Evolutionary conservation across 1,140 invertebrate species (phyloP).

Genomic region (Monochamus saltuarius): DNA sequence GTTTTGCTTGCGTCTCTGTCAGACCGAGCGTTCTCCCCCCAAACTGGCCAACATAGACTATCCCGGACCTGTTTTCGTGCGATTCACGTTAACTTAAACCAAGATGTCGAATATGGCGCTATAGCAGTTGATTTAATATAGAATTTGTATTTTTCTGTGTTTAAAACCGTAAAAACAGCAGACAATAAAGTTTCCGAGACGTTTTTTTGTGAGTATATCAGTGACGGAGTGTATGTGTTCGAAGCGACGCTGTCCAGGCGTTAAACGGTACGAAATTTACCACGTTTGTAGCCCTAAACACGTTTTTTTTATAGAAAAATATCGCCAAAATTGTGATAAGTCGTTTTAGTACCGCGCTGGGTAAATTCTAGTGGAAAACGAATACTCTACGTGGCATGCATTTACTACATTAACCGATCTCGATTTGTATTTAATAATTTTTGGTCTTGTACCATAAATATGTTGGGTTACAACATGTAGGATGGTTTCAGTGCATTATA

Average conservation of each 20-base stretch:
- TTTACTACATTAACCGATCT: neutral
- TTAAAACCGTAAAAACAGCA: constrained; percentile 28
- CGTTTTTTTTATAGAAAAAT: constrained; percentile 12
- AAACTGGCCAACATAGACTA: constrained; percentile 39
- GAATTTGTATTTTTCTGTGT: constrained; percentile 41
- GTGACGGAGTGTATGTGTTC: constrained; percentile 30
- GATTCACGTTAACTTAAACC: constrained; percentile 43
- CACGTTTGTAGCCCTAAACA: constrained; percentile 35
- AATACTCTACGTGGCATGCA: constrained; percentile 1
- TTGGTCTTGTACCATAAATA: neutral
- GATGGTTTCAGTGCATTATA: neutral
- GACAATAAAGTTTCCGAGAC: constrained; percentile 21
- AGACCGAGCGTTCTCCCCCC: constrained; percentile 36
- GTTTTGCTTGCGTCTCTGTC: constrained; percentile 24
- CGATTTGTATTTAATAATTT: neutral
- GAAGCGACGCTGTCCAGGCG: constrained; percentile 22
- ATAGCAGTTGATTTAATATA: constrained; percentile 40
- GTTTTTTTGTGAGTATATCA: constrained; percentile 26
- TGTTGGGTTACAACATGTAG: neutral
- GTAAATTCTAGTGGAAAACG: neutral
- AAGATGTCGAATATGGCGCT: constrained; percentile 47
- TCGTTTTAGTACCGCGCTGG: neutral
- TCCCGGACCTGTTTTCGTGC: constrained; percentile 48
- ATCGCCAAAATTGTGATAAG: constrained; percentile 8
- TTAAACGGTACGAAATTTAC: constrained; percentile 36